Conservation (phyloP, 2,113 vertebrate genomes). For the Myiopsitta monachus region DNA sequence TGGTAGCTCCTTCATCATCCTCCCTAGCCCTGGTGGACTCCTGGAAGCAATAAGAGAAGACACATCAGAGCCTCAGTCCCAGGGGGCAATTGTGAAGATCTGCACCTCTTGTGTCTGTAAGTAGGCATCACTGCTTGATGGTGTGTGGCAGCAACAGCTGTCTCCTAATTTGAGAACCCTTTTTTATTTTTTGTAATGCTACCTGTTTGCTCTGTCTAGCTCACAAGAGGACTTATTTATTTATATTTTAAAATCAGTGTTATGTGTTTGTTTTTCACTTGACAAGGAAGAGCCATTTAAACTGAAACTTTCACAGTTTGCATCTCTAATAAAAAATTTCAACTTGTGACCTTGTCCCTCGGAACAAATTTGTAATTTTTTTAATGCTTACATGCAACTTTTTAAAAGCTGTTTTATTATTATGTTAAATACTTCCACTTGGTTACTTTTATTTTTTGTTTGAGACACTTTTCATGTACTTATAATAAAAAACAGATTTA, state of each 20-base stretch:
- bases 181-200: neutral
- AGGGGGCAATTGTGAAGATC: neutral
- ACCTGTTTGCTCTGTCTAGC: neutral
- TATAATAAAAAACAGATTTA: neutral
- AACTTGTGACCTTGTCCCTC: neutral
- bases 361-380: neutral
- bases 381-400: neutral
- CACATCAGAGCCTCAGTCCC: neutral
- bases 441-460: neutral
- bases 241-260: neutral
- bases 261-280: neutral
- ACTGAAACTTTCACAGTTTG: neutral
- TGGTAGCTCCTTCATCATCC: neutral
- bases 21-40: neutral
- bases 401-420: neutral
- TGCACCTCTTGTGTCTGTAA: neutral
- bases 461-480: neutral
- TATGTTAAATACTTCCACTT: neutral
- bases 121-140: neutral
- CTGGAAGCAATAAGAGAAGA: neutral
- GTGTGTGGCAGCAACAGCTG: neutral
- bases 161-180: neutral
- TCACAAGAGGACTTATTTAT: neutral
- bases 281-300: neutral
- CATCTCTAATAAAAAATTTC: neutral